phyloP scores from a whole-genome alignment of 2,113 vertebrate genomes.

The Papio anubis region DNA sequence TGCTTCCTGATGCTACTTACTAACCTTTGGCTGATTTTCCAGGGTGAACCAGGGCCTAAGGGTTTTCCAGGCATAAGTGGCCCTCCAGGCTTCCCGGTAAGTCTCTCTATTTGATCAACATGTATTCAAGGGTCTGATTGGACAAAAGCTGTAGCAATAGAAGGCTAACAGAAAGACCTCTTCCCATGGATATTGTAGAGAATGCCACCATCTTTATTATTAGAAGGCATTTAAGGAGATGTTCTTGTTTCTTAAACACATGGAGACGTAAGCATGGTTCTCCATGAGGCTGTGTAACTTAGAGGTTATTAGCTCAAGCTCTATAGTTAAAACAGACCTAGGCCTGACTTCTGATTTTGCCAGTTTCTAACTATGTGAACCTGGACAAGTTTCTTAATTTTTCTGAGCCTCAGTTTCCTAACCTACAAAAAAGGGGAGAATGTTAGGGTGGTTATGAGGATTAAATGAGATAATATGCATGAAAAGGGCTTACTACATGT shows the following conservation, averaged over 20 bases:
- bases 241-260: slow-evolving; percentile 18
- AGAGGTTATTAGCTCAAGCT: not conserved
- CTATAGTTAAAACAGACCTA: slow-evolving; percentile 35
- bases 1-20: not conserved
- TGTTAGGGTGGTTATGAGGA: not conserved
- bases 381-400: not conserved
- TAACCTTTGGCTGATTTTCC: slow-evolving; percentile 59
- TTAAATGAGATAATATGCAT: not conserved
- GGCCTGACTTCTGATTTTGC: not conserved
- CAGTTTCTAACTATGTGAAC: not conserved
- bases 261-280: not conserved
- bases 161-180: not conserved
- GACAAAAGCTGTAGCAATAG: slow-evolving; percentile 6
- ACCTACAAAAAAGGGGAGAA: not conserved
- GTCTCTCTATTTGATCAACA: slow-evolving; percentile 61
- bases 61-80: slow-evolving; percentile 87
- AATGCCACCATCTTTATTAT: not conserved
- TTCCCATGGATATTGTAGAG: not conserved
- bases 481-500: not conserved
- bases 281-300: not conserved
- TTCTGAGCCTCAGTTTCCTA: not conserved
- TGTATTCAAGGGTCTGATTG: not conserved
- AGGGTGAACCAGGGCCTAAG: slow-evolving; percentile 90
- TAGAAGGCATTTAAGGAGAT: slow-evolving; percentile 33
- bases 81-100: slow-evolving; percentile 86